Base-by-base conservation (phyloP, 2,888 invertebrate species). In the Anthoptus insignis region DNA sequence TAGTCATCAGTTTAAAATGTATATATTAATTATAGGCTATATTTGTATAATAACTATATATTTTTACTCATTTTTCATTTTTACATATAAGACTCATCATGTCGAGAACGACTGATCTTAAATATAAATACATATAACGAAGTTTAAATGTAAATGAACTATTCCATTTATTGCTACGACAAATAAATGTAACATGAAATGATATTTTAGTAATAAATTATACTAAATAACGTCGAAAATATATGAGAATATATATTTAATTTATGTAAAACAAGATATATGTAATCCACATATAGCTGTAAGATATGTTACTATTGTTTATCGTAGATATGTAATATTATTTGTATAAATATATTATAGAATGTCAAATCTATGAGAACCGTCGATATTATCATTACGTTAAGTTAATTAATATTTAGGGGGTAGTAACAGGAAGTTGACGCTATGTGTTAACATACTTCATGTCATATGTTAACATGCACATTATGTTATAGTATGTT, bases 291-390 rank as follows among this genome's bases (percentile, higher is more conserved):
- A 29, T n/a, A 27, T 72, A 71, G 57, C 21, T 65, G 59, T 68
- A 59, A 52, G 56, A 52, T 59, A 63, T 47, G 52, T 65, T 66
- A 64, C 13, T 59, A 59, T 59, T 59, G 54, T 64, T 57, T 49
- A 64, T 60, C 47, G 64, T 68, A 65, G 57, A 34, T 50, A 59
- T 67, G 68, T 56, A n/a, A 14, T 13, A 60, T 65, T 73, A 76
- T 73, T 73, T 78, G 71, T 76, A 76, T 71, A 70, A 66, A n/a
- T n/a, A n/a, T 68, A 57, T 72, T 45, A 67, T 70, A 60, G 64
- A 54, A 75, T 68, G 77, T 77, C 75, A 73, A 79, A 80, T 80
- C 74, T 72, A 77, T 75, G 72, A 76, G 76, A 80, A 78, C 81
- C 82, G 75, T 81, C 74, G 72, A 66, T 61, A 60, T 49, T 27